Base-by-base conservation (phyloP, 2,888 invertebrate species). In the Lapara coniferarum region DNA sequence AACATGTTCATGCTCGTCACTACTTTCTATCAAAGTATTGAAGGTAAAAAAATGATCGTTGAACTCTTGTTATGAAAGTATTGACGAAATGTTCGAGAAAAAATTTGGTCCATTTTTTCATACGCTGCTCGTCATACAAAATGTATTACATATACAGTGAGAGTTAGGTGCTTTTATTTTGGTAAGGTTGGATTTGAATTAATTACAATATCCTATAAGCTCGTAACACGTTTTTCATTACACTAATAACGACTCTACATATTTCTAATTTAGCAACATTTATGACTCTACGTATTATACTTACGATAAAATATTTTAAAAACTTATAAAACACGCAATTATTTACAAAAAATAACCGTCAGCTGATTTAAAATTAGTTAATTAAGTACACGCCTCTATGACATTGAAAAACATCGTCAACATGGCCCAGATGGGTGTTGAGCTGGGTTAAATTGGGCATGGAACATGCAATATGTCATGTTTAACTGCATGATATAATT, bases 371-470 rank as follows among this genome's bases (percentile, higher is more conserved):
- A 37, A 3, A 37, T 37, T 37, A 7, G 7, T 37, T 37, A 6
- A 37, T 37, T 37, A 37, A 37, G 37, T 37, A 37, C 37, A 37
- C 8, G 8, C 37, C 37, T 52, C 37, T 37, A 58, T 16, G 13
- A 57, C n/a, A 44, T 16, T 46, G 46, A 46, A 19, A 70, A 66
- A 70, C 58, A 69, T 69, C 66, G 70, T 70, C 68, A 69, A 69
- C 68, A 69, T 71, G 69, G 66, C 69, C 66, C 37, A 67, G 69
- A 69, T 70, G 57, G 57, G 57, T 68, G 37, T 68, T 56, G 37
- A 56, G 66, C 66, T 25, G 53, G 25, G 72, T 75, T 76, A 75
- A 76, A 76, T 76, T 75, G 70, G 69, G 71, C 71, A 72, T 74
- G 74, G 69, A 70, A 69, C 71, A 73, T 73, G 75, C 69, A 71